phyloP scores from a whole-genome alignment of 2,797 vertebrate genomes.

The Cuculus canorus region DNA sequence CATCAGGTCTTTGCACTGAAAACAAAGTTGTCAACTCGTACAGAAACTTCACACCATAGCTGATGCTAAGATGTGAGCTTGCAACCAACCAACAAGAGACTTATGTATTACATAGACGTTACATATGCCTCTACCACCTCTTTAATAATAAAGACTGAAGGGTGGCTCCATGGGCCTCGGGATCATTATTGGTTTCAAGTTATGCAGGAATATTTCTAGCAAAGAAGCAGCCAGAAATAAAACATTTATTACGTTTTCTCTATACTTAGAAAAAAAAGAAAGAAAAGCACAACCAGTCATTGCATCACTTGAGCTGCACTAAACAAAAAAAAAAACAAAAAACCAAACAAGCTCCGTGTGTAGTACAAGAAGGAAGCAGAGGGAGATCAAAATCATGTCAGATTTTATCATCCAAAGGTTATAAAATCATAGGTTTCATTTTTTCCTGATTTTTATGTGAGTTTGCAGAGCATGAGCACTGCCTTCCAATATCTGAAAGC shows the following conservation, averaged over 20 bases:
- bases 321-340: background rate
- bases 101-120: rapidly evolving
- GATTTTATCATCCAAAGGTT: background rate
- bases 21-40: background rate
- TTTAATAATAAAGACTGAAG: background rate
- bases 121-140: rapidly evolving
- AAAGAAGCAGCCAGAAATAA: background rate
- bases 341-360: background rate
- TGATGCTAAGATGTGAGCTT: rapidly evolving
- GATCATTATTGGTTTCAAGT: background rate
- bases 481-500: background rate
- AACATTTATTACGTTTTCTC: background rate
- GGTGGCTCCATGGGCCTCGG: background rate
- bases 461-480: background rate
- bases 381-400: background rate
- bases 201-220: background rate
- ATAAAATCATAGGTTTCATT: background rate
- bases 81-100: background rate
- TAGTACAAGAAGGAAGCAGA: background rate
- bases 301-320: background rate
- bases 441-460: background rate
- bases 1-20: background rate
- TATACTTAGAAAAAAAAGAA: background rate
- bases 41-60: background rate
- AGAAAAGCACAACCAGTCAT: background rate